phyloP scores from a whole-genome alignment of 2,113 vertebrate species.

The Athene noctua region DNA sequence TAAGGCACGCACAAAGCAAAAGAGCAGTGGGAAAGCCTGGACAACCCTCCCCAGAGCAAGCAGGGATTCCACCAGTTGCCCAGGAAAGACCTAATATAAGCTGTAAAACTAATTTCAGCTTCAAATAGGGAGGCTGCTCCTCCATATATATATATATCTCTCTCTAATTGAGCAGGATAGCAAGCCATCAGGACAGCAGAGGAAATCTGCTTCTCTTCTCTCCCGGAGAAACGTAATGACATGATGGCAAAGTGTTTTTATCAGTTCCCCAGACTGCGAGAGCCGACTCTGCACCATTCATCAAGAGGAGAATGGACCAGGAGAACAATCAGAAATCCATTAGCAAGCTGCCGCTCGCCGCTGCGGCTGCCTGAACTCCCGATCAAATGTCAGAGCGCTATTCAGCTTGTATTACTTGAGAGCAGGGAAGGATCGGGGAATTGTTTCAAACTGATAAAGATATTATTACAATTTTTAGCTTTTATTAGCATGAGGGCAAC shows the following conservation, averaged over 20 bases:
- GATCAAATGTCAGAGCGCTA: conserved; percentile 30
- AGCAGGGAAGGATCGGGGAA: not conserved
- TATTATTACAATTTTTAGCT: conserved; percentile 13
- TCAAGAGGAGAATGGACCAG: conserved; percentile 13
- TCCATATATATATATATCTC: not conserved
- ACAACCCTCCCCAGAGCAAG: not conserved
- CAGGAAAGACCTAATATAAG: not conserved
- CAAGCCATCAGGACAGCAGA: not conserved
- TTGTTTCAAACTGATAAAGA: not conserved
- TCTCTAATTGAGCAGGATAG: not conserved
- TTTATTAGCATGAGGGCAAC: not conserved
- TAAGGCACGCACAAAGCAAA: not conserved
- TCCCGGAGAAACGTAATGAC: not conserved
- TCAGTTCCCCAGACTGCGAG: not conserved
- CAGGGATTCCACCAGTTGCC: not conserved
- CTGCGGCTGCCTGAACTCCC: not conserved
- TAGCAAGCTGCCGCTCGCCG: conserved; percentile 27
- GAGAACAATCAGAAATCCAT: conserved; percentile 61
- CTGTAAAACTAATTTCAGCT: conserved; percentile 2
- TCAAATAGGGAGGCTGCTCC: not conserved
- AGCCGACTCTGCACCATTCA: not conserved
- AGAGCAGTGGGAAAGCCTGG: not conserved
- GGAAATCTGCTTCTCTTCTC: not conserved
- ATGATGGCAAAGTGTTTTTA: not conserved
- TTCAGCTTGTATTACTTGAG: not conserved